Conservation (phyloP, 2,797 vertebrate species). For the Hybognathus amarus region DNA sequence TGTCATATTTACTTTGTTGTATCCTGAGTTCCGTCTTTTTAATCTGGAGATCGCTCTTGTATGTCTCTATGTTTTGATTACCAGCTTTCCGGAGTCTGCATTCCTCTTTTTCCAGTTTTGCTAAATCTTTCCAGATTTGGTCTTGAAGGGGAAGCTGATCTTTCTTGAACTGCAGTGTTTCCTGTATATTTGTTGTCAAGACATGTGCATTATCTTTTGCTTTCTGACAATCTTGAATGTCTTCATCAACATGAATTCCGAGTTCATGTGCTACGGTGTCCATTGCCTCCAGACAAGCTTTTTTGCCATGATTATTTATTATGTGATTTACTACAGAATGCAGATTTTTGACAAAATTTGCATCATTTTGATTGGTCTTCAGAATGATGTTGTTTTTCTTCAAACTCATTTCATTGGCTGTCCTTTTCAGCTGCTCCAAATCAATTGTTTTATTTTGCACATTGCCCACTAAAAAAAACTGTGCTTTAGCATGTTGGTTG, state of each 20-base stretch:
- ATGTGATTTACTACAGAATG: conserved; percentile 43
- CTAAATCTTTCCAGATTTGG: conserved; percentile 71
- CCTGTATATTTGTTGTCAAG: conserved; percentile 70
- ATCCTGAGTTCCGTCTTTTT: conserved; percentile 60
- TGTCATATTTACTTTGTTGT: conserved; percentile 66
- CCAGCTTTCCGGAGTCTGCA: conserved; percentile 68
- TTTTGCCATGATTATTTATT: conserved; percentile 42
- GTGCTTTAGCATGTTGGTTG: conserved; percentile 45
- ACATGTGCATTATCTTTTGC: conserved; percentile 67
- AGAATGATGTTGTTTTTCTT: conserved; percentile 62
- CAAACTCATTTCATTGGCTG: conserved; percentile 53
- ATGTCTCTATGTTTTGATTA: conserved; percentile 62
- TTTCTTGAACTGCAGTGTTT: conserved; percentile 68
- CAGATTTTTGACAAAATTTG: conserved; percentile 64
- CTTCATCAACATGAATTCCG: conserved; percentile 78
- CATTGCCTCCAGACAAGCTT: conserved; percentile 72
- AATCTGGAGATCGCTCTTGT: conserved; percentile 65
- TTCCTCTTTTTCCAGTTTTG: conserved; percentile 77
- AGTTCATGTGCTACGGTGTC: conserved; percentile 66
- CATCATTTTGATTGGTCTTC: conserved; percentile 65
- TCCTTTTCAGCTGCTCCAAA: neutral
- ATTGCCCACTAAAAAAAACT: conserved; percentile 69
- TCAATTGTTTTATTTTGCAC: conserved; percentile 20
- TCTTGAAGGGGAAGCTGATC: conserved; percentile 77
- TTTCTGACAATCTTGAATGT: conserved; percentile 70